Conservation (phyloP, 2,797 vertebrate genomes). For the Tapirus indicus region DNA sequence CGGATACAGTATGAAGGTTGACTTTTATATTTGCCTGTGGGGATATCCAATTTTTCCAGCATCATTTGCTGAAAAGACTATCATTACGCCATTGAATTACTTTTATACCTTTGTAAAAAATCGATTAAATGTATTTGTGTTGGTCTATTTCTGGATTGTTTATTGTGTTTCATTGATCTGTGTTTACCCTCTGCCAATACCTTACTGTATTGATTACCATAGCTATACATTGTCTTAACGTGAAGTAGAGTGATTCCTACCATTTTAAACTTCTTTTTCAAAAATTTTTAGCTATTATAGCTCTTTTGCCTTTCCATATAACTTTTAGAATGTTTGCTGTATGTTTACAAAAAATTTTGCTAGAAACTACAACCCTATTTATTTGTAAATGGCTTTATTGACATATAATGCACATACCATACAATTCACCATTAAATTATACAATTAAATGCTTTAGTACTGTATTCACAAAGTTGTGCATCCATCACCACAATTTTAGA, state of each 20-base stretch:
- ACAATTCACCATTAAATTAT: neutral
- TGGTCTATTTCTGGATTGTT: neutral
- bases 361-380: neutral
- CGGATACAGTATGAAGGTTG: neutral
- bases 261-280: slow-evolving; percentile 3
- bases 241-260: neutral
- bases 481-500: neutral
- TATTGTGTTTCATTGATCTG: neutral
- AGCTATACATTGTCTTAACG: neutral
- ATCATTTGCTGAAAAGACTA: neutral
- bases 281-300: neutral
- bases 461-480: neutral
- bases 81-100: neutral
- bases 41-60: neutral
- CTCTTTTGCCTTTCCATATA: neutral
- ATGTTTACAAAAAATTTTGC: neutral
- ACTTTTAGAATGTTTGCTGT: neutral
- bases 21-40: neutral
- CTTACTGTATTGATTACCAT: neutral
- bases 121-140: neutral
- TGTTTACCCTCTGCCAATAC: neutral
- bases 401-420: neutral
- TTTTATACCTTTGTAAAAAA: neutral
- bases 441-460: neutral
- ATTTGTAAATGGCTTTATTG: neutral